Evolutionary conservation across 2,797 vertebrate genomes (phyloP).

Genomic region (Myotis planiceps): DNA sequence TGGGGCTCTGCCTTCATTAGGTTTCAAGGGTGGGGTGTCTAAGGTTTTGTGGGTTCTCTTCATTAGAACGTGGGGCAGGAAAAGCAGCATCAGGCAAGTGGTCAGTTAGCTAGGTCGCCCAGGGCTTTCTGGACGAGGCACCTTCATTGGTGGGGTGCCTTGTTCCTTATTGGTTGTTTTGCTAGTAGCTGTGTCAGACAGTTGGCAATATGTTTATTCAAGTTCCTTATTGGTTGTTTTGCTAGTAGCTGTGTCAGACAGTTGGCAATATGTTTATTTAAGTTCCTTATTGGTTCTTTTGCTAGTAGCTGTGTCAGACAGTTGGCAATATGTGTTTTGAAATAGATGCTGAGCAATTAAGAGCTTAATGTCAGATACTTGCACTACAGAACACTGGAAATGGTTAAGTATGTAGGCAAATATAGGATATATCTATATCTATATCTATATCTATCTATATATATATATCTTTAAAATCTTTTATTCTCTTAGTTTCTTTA

Average conservation of each 20-base stretch:
- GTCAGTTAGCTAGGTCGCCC: background rate
- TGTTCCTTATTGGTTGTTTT: background rate
- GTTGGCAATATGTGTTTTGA: background rate
- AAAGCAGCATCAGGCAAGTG: background rate
- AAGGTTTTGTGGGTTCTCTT: background rate
- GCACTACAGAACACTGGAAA: background rate
- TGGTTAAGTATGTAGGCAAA: background rate
- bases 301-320: background rate
- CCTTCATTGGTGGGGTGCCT: background rate
- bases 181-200: background rate
- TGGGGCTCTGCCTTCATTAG: background rate
- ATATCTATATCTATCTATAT: background rate
- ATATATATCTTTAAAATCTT: background rate
- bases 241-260: background rate
- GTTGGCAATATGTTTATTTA: background rate
- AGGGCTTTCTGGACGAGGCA: background rate
- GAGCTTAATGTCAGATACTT: background rate
- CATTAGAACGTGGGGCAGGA: background rate
- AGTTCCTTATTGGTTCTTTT: background rate
- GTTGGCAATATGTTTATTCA: background rate
- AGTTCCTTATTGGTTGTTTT: background rate
- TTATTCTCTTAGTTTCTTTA: constrained; percentile 8
- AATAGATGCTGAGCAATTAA: background rate
- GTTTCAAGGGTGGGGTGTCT: background rate
- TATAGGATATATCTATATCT: background rate